Percentiles rank a stretch among this genome's conserved stretches.
phyloP scores from a whole-genome alignment of 2,113 vertebrate species.

The Lutjanus erythropterus region DNA sequence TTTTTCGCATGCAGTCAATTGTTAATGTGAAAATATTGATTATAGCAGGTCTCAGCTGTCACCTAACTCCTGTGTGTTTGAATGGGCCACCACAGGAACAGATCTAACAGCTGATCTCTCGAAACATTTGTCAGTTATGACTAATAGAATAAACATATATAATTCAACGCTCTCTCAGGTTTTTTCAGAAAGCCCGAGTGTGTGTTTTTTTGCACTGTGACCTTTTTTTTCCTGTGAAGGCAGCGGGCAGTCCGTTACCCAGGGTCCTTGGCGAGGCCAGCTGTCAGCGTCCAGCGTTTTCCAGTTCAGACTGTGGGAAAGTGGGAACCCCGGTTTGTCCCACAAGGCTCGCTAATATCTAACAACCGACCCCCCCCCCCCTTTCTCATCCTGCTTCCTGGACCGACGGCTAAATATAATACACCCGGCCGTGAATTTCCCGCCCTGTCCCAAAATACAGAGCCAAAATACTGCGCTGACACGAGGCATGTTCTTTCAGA shows the following conservation, averaged over 20 bases:
- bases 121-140: neutral
- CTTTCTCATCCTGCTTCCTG: conserved; percentile 70
- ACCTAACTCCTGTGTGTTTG: neutral
- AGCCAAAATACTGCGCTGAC: conserved; percentile 6
- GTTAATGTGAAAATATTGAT: neutral
- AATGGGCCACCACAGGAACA: neutral
- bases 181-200: conserved; percentile 19
- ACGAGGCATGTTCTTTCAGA: neutral
- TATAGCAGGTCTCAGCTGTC: neutral
- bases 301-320: conserved; percentile 85
- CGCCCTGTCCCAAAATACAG: conserved; percentile 10
- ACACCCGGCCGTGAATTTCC: conserved; percentile 23
- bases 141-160: neutral
- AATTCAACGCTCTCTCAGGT: neutral
- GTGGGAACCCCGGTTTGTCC: conserved; percentile 66
- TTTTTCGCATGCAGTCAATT: neutral
- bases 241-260: conserved; percentile 67
- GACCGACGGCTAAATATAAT: conserved; percentile 68
- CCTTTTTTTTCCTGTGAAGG: conserved; percentile 77
- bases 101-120: neutral
- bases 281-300: conserved; percentile 82
- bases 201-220: conserved; percentile 69
- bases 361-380: conserved; percentile 38
- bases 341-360: conserved; percentile 71
- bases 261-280: conserved; percentile 68